Conservation (phyloP, 2,113 vertebrate genomes). For the Odocoileus hemionus region DNA sequence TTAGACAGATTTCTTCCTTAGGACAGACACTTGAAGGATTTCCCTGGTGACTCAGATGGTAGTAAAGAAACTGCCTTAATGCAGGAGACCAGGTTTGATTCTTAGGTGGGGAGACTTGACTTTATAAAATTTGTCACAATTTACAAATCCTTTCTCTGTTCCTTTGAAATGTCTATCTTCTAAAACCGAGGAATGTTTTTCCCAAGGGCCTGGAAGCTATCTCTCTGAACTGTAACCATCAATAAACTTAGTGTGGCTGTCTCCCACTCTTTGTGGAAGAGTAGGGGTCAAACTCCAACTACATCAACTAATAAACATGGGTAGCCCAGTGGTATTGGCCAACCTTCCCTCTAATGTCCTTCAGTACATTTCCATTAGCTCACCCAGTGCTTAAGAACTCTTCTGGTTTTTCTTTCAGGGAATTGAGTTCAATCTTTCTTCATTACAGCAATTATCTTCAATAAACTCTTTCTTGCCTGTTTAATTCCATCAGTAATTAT, state of each 20-base stretch:
- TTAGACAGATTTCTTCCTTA: not conserved
- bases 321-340: not conserved
- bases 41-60: not conserved
- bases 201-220: not conserved
- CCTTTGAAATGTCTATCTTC: not conserved
- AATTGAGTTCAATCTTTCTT: not conserved
- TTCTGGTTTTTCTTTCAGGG: not conserved
- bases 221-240: not conserved
- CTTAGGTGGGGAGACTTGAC: not conserved
- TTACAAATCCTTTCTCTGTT: not conserved
- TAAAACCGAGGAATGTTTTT: not conserved
- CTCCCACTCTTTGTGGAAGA: not conserved
- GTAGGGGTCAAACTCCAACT: not conserved
- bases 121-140: not conserved
- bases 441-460: not conserved
- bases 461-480: not conserved
- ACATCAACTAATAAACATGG: not conserved
- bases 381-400: not conserved
- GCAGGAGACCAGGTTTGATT: not conserved
- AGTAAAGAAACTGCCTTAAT: not conserved
- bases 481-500: not conserved
- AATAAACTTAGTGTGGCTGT: not conserved
- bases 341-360: not conserved
- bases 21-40: not conserved
- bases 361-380: not conserved